Percentiles rank a stretch among this genome's conserved stretches.
These are phyloP conservation scores for Uloborus plumipes DNA, from an alignment of 2,888 invertebrate genomes.

Conservation along the genomic window DNA sequence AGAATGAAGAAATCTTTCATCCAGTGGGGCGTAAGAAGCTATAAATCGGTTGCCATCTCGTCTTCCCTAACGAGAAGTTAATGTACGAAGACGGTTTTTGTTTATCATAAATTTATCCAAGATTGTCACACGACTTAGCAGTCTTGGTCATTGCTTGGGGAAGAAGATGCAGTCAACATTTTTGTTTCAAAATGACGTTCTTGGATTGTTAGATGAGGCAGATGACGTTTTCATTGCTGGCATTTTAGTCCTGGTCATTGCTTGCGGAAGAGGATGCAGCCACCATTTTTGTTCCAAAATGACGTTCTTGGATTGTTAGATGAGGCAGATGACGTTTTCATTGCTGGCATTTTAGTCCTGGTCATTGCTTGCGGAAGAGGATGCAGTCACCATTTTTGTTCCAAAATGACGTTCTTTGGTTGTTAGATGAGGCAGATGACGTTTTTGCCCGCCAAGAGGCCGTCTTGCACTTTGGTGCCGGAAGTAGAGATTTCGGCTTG, in stretches of 20 bases:
- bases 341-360: too few relatives aligned
- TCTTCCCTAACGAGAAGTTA: too few relatives aligned
- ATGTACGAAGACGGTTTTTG: neutral
- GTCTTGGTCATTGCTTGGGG: too few relatives aligned
- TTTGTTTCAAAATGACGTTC: neutral
- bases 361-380: neutral
- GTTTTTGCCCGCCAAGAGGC: slow-evolving; percentile 86
- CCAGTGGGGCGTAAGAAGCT: too few relatives aligned
- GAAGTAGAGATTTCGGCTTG: slow-evolving; percentile 86
- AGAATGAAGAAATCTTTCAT: too few relatives aligned
- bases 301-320: slow-evolving; percentile 70
- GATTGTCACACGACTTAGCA: slow-evolving; percentile 2
- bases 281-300: slow-evolving; percentile 1
- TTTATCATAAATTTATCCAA: neutral
- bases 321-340: slow-evolving; percentile 84
- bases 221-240: slow-evolving; percentile 83
- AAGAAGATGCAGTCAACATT: neutral
- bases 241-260: too few relatives aligned
- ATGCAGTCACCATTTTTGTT: neutral
- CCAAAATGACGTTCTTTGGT: neutral
- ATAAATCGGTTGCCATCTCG: too few relatives aligned
- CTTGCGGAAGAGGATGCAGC: neutral
- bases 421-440: slow-evolving; percentile 81
- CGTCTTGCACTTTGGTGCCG: slow-evolving; percentile 84
- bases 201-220: slow-evolving; percentile 76